These are phyloP conservation scores for Tinamus major DNA, from an alignment of 2,797 vertebrate genomes.

Conservation along the genomic window DNA sequence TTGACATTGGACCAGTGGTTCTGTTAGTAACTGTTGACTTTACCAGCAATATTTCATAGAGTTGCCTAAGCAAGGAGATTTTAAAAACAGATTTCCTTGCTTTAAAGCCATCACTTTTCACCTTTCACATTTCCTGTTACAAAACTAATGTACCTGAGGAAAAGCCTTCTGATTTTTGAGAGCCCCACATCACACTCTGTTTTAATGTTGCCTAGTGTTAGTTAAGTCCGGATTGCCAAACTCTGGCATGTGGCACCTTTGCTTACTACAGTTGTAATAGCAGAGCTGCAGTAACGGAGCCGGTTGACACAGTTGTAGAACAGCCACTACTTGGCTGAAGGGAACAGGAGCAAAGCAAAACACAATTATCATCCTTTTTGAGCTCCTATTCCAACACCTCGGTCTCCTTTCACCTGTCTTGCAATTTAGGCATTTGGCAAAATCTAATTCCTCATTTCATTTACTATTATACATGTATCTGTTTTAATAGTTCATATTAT, in stretches of 20 bases:
- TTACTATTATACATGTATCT: not conserved
- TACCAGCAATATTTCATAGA: not conserved
- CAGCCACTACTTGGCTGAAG: not conserved
- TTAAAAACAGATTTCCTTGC: not conserved
- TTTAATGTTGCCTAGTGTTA: not conserved
- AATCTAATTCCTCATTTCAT: not conserved
- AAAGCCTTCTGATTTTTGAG: not conserved
- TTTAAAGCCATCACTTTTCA: not conserved
- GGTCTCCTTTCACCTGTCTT: not conserved
- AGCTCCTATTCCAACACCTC: rapidly evolving
- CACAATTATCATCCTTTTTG: not conserved
- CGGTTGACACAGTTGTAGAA: not conserved
- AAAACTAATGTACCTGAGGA: not conserved
- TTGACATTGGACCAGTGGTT: not conserved
- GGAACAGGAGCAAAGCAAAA: not conserved
- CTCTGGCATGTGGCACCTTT: not conserved
- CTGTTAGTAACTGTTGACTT: not conserved
- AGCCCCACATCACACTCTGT: not conserved
- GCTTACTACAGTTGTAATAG: rapidly evolving
- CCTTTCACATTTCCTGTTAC: not conserved
- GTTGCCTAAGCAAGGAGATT: not conserved
- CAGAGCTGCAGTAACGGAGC: not conserved
- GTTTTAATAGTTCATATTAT: not conserved
- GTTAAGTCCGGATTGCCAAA: not conserved
- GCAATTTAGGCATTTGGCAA: not conserved